Evolutionary conservation across 2,888 invertebrate species (phyloP).

Genomic region (Tipula confusa): DNA sequence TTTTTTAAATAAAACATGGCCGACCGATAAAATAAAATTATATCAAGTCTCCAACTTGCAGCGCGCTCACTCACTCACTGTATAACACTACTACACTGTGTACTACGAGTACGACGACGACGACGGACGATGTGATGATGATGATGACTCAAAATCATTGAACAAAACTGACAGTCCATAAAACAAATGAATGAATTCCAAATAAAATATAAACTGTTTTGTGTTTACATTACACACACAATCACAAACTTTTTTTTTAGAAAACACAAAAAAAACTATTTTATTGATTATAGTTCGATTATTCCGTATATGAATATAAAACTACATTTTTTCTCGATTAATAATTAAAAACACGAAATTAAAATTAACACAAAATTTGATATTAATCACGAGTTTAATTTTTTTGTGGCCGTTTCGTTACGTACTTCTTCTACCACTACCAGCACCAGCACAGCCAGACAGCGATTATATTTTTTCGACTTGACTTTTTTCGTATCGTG

Average conservation of each 20-base stretch:
- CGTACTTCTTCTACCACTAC: background rate
- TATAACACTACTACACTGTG: background rate
- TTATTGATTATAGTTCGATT: background rate
- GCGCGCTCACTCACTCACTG: background rate
- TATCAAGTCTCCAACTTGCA: background rate
- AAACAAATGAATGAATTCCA: background rate
- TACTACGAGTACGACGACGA: background rate
- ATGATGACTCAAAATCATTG: background rate
- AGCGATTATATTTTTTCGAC: background rate
- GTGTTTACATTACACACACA: background rate
- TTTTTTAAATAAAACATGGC: background rate
- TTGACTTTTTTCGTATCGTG: background rate
- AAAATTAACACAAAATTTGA: background rate
- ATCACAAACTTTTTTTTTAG: no score
- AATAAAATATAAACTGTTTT: background rate
- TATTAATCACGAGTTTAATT: background rate
- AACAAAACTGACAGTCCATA: background rate
- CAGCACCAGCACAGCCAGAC: conserved; percentile 8
- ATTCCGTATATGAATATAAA: background rate
- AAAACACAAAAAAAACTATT: background rate
- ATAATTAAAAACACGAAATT: background rate
- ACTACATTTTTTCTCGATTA: background rate
- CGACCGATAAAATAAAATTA: background rate
- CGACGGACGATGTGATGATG: no score
- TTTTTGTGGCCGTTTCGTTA: background rate